Percentiles rank a stretch among this genome's conserved stretches.
Evolutionary conservation across 2,113 vertebrate genomes (phyloP).

Genomic region (Lepisosteus oculatus): DNA sequence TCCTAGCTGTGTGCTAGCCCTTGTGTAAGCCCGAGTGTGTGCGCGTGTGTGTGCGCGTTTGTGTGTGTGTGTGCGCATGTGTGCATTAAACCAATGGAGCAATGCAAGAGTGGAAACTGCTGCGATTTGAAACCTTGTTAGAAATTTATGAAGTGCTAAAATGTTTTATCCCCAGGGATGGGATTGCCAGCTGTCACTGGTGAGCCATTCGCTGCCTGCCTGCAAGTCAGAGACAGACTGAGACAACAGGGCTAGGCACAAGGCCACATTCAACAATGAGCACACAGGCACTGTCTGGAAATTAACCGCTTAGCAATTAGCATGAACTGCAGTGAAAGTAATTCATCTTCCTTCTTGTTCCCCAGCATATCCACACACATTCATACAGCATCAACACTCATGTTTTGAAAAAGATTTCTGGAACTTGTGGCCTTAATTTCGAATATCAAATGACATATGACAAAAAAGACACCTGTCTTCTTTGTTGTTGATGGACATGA

Average conservation of each 20-base stretch:
- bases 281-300: slow-evolving; percentile 47
- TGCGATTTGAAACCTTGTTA: slow-evolving; percentile 97
- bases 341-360: slow-evolving; percentile 47
- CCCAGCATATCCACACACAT: slow-evolving; percentile 3
- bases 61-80: slow-evolving; percentile 30
- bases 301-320: slow-evolving; percentile 63
- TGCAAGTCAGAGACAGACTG: slow-evolving; percentile 29
- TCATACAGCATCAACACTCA: background rate
- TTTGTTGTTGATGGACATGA: too few relatives aligned
- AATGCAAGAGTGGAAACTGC: slow-evolving; percentile 75
- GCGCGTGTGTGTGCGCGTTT: slow-evolving; percentile 16
- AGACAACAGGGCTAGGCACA: slow-evolving; percentile 48
- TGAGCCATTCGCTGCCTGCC: slow-evolving; percentile 67
- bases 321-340: slow-evolving; percentile 54
- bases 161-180: slow-evolving; percentile 88
- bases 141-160: slow-evolving; percentile 99
- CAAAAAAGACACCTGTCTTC: too few relatives aligned
- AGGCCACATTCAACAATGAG: slow-evolving; percentile 52
- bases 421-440: background rate
- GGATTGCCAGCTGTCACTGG: slow-evolving; percentile 83
- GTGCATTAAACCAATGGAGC: slow-evolving; percentile 59
- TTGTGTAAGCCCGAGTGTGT: slow-evolving; percentile 24
- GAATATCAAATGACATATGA: background rate
- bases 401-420: background rate
- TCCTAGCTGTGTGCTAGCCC: slow-evolving; percentile 16